Conservation (phyloP, 2,888 invertebrate genomes). For the Ophion obscuratus region DNA sequence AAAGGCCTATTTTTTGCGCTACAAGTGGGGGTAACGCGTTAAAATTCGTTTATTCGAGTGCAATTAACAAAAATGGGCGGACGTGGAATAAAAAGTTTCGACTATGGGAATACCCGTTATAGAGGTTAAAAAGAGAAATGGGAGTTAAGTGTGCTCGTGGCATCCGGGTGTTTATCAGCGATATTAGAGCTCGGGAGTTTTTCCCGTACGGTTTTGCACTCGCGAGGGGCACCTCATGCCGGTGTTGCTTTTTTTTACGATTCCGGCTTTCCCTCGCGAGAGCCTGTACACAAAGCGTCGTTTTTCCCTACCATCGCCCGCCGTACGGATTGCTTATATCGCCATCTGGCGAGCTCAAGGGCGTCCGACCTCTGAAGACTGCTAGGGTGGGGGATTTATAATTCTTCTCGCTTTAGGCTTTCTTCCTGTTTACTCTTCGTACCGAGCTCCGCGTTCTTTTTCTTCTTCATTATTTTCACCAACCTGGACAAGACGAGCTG, state of each 20-base stretch:
- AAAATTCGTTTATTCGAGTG: constrained; percentile 2
- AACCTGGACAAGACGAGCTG: constrained; percentile 22
- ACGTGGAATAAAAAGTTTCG: constrained; percentile 5
- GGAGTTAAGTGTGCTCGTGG: constrained; percentile 41
- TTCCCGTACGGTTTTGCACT: constrained; percentile 23
- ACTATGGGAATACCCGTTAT: constrained; percentile 33
- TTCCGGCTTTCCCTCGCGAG: constrained; percentile 47
- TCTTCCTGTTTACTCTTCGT: constrained; percentile 45
- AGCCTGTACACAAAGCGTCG: constrained; percentile 14
- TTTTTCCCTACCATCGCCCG: not conserved
- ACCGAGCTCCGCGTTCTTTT: constrained; percentile 32
- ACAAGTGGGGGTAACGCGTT: no score
- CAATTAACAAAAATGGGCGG: not conserved
- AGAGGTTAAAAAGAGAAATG: constrained; percentile 20
- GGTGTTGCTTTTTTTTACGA: constrained; percentile 1
- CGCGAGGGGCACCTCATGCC: constrained; percentile 32
- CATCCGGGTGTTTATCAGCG: constrained; percentile 66
- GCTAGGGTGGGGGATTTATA: no score
- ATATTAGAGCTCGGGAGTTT: constrained; percentile 54
- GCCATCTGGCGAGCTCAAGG: not conserved
- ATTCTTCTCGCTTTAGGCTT: not conserved
- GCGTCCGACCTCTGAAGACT: not conserved
- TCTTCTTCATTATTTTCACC: constrained; percentile 35
- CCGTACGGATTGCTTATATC: not conserved
- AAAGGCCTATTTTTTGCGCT: no score